These are phyloP conservation scores for Theristicus caerulescens DNA, from an alignment of 2,113 vertebrate species.

Conservation along the genomic window DNA sequence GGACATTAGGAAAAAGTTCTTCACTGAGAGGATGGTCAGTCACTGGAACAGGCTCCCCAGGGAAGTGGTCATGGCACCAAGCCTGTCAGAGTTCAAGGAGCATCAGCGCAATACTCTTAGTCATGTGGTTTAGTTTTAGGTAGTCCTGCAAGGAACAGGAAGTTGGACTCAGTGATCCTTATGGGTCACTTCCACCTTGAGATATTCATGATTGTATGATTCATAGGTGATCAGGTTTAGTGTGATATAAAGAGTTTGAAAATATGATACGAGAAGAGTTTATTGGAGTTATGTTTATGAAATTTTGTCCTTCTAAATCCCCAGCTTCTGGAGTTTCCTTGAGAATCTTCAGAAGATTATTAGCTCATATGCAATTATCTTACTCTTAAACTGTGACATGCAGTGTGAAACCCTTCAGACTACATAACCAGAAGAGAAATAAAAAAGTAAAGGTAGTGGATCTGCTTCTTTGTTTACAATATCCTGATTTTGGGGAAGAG, in stretches of 20 bases:
- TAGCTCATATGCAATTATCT: neutral
- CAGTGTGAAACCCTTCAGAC: neutral
- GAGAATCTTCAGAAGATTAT: neutral
- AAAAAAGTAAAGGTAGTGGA: neutral
- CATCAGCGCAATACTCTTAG: neutral
- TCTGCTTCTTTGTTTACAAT: neutral
- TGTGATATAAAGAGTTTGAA: neutral
- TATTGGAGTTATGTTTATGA: neutral
- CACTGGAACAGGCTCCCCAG: neutral
- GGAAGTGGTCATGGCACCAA: neutral
- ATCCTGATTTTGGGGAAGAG: neutral
- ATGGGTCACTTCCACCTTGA: neutral
- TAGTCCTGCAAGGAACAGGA: neutral
- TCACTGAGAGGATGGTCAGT: neutral
- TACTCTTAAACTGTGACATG: neutral
- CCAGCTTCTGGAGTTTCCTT: neutral
- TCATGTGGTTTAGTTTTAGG: neutral
- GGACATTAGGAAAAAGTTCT: neutral
- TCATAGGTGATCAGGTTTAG: neutral
- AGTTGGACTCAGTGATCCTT: neutral
- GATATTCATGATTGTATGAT: neutral
- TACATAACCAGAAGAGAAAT: neutral
- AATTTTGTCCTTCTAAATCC: neutral
- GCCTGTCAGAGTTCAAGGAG: neutral
- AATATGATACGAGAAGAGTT: neutral